Conservation (phyloP, 2,888 invertebrate genomes). For the Dicranocentrus wangi region DNA sequence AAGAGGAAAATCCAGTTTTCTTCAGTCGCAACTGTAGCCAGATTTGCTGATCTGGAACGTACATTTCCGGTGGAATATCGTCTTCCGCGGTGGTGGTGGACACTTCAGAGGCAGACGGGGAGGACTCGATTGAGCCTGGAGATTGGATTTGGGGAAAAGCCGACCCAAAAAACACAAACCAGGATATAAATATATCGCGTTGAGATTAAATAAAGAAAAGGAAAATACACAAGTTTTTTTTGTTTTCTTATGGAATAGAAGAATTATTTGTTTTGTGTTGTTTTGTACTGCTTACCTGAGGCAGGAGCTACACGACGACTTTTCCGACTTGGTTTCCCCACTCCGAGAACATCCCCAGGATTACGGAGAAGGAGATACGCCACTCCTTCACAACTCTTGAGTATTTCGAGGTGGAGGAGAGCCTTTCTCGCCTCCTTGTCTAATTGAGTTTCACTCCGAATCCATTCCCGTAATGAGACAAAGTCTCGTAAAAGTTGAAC, state of each 20-base stretch:
- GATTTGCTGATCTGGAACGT: conserved; percentile 91
- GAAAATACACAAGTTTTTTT: not conserved
- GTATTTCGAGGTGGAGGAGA: conserved; percentile 76
- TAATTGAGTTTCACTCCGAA: conserved; percentile 76
- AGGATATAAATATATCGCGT: too few species aligned
- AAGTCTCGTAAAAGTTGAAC: conserved; percentile 87
- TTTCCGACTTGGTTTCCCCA: conserved; percentile 75
- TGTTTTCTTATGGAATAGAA: not conserved
- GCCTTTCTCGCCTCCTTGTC: conserved; percentile 74
- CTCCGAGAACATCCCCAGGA: conserved; percentile 89
- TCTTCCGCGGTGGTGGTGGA: conserved; percentile 75
- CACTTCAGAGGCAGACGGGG: conserved; percentile 66
- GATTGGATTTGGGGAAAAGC: too few species aligned
- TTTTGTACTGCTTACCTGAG: conserved; percentile 65
- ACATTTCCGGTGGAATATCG: conserved; percentile 92
- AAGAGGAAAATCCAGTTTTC: conserved; percentile 58
- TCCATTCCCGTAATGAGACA: conserved; percentile 85
- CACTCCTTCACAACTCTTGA: conserved; percentile 88
- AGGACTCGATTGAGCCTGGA: conserved; percentile 69
- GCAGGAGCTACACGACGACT: conserved; percentile 68
- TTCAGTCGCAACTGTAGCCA: conserved; percentile 87
- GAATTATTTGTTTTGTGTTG: too few species aligned
- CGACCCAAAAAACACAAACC: too few species aligned
- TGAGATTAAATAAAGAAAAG: not conserved
- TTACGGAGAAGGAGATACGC: conserved; percentile 85